Percentiles rank a stretch among this genome's conserved stretches.
Evolutionary conservation across 2,888 invertebrate genomes (phyloP).

Genomic region (Psococerastis gibbosa): DNA sequence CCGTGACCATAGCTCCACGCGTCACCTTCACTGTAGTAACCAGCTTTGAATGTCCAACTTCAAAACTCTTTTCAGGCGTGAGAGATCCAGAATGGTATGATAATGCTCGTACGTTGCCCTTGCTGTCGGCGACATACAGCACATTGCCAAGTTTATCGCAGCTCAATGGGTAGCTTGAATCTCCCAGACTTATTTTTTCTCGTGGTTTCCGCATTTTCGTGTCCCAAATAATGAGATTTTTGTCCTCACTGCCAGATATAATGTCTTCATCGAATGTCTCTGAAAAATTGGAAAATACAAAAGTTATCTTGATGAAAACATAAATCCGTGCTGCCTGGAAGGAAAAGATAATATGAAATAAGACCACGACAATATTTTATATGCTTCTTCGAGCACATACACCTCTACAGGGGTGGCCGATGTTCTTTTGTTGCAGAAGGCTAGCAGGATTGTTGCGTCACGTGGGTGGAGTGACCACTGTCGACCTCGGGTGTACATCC

Average conservation of each 20-base stretch:
- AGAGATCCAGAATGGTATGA: not conserved
- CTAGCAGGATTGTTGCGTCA: too few species aligned
- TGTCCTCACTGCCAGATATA: conserved; percentile 38
- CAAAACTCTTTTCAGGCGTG: not conserved
- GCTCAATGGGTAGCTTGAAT: conserved; percentile 1
- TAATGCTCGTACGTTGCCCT: not conserved
- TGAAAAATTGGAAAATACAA: not conserved
- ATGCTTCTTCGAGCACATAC: too few species aligned
- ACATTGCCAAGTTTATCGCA: conserved; percentile 13
- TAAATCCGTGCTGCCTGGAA: too few species aligned
- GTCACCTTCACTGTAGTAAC: not conserved
- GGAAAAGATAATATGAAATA: too few species aligned
- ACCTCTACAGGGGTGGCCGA: too few species aligned
- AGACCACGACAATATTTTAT: too few species aligned
- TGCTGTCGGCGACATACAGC: conserved; percentile 6
- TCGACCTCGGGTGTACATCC: too few species aligned
- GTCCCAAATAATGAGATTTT: conserved; percentile 36
- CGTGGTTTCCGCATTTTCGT: conserved; percentile 30
- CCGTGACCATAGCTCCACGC: not conserved
- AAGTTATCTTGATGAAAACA: not conserved
- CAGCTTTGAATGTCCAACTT: not conserved
- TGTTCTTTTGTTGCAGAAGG: too few species aligned
- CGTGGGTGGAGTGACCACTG: too few species aligned
- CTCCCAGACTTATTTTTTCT: conserved; percentile 21
- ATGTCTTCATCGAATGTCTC: conserved; percentile 21